Conservation (phyloP, 92 coral and sea anemone species). For the Virgularia gustaviana region DNA sequence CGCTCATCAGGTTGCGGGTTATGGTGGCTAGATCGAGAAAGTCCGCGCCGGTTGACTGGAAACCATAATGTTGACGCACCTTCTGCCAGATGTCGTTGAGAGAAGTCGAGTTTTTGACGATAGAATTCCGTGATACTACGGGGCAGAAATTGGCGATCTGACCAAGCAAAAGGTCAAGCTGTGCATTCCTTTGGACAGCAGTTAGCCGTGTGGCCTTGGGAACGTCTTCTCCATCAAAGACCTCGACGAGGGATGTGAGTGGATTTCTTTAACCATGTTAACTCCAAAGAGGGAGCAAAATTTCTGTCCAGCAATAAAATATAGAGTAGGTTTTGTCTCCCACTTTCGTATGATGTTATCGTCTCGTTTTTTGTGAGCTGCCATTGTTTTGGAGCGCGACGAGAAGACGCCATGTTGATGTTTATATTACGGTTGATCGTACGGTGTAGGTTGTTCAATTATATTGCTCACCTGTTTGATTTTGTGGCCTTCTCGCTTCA, state of each 20-base stretch:
- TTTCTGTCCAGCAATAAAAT: no score
- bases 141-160: conserved; percentile 58
- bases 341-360: no score
- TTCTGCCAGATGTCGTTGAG: conserved; percentile 37
- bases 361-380: no score
- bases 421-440: neutral
- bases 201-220: conserved; percentile 54
- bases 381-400: conserved; percentile 57
- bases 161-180: conserved; percentile 51
- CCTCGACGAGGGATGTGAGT: conserved; percentile 44
- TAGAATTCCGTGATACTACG: conserved; percentile 39
- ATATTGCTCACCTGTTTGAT: neutral
- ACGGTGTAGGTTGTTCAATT: neutral
- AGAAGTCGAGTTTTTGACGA: conserved; percentile 32
- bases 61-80: conserved; percentile 42
- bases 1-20: no score
- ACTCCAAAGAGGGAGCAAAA: conserved; percentile 44
- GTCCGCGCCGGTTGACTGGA: conserved; percentile 53
- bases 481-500: no score
- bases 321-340: no score
- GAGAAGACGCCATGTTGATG: conserved; percentile 38
- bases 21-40: conserved; percentile 38
- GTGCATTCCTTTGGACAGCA: conserved; percentile 44
- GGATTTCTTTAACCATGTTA: conserved; percentile 51
- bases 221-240: conserved; percentile 40